phyloP scores from a whole-genome alignment of 2,113 vertebrate genomes.

The Apaloderma vittatum region DNA sequence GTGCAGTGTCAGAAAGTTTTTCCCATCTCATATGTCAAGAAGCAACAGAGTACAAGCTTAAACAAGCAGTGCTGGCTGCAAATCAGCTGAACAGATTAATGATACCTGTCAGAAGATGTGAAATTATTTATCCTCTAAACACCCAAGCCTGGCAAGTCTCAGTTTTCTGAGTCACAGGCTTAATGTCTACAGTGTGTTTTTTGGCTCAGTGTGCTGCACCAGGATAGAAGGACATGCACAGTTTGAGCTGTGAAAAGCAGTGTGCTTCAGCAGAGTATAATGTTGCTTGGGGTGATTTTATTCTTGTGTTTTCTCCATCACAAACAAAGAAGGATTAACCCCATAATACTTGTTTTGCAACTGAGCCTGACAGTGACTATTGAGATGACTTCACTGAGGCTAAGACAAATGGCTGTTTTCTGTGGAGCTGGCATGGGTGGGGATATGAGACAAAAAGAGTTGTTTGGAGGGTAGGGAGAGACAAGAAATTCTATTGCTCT shows the following conservation, averaged over 20 bases:
- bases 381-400: not conserved
- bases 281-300: not conserved
- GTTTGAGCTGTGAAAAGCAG: not conserved
- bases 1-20: slow-evolving; percentile 1
- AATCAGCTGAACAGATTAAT: slow-evolving; percentile 50
- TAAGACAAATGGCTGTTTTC: not conserved
- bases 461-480: accelerated
- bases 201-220: not conserved
- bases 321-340: not conserved
- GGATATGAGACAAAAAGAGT: not conserved
- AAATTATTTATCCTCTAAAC: slow-evolving; percentile 43
- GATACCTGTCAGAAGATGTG: slow-evolving; percentile 45
- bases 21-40: not conserved
- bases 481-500: not conserved
- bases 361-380: not conserved
- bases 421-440: not conserved
- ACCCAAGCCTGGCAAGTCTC: slow-evolving; percentile 15
- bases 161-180: slow-evolving; percentile 32
- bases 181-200: not conserved
- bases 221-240: not conserved
- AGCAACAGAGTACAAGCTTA: slow-evolving; percentile 20
- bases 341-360: not conserved
- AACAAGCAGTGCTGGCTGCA: slow-evolving; percentile 24
- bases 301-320: not conserved
- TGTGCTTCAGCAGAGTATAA: not conserved